These are phyloP conservation scores for Vidua chalybeata DNA, from an alignment of 2,113 vertebrate species.

Conservation along the genomic window DNA sequence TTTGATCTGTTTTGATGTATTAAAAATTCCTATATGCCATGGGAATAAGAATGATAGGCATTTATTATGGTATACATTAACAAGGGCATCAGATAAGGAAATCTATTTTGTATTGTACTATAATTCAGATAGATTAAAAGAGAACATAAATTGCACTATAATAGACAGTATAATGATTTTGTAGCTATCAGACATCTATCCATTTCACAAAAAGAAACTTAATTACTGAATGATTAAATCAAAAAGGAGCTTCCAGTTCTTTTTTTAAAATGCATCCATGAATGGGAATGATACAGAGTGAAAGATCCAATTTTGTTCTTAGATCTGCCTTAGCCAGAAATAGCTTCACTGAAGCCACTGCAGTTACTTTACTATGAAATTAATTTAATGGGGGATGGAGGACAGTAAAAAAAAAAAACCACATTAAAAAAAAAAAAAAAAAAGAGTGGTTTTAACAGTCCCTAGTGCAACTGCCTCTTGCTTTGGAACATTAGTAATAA, in stretches of 20 bases:
- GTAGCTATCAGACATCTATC: background rate
- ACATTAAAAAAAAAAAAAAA: too few relatives aligned
- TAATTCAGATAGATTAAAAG: background rate
- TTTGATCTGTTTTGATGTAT: background rate
- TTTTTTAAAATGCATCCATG: background rate
- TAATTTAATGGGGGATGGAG: background rate
- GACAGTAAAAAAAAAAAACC: background rate
- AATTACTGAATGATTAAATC: background rate
- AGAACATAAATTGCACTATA: background rate
- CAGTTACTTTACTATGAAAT: background rate
- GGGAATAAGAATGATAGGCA: background rate
- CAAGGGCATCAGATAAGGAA: background rate
- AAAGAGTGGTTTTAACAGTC: background rate
- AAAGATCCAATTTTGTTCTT: background rate
- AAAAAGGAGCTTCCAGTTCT: background rate
- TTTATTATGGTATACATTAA: background rate
- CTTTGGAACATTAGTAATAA: background rate
- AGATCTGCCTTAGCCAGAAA: background rate
- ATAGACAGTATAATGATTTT: background rate
- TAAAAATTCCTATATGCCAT: background rate
- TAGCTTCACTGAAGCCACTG: background rate
- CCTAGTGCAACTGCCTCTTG: background rate
- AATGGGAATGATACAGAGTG: background rate
- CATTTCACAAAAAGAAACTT: background rate
- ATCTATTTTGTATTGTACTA: background rate